Percentiles rank a stretch among this genome's conserved stretches.
These are phyloP conservation scores for Origma solitaria DNA, from an alignment of 2,113 vertebrate genomes.

Conservation along the genomic window DNA sequence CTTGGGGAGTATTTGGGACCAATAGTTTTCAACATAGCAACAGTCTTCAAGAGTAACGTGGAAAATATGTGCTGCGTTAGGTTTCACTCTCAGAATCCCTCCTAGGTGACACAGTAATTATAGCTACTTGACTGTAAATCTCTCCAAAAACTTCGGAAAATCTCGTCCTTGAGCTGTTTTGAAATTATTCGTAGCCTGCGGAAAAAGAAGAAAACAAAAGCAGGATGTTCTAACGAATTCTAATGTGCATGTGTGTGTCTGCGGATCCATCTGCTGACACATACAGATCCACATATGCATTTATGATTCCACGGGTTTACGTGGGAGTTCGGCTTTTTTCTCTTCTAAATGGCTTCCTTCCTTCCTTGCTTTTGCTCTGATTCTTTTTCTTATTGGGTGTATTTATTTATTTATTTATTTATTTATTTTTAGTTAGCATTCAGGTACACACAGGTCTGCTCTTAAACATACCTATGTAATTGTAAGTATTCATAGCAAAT, in stretches of 20 bases:
- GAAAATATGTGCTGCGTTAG: not conserved
- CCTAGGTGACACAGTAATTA: not conserved
- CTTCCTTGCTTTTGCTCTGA: not conserved
- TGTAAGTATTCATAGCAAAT: not conserved
- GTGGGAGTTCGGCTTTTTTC: not conserved
- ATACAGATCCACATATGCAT: not conserved
- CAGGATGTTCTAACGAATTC: constrained; percentile 22
- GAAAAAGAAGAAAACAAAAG: constrained; percentile 22
- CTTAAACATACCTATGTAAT: not conserved
- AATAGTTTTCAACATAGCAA: constrained; percentile 15
- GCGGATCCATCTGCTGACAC: not conserved
- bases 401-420: not conserved
- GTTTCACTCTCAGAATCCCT: not conserved
- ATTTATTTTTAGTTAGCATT: not conserved
- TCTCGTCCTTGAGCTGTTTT: not conserved
- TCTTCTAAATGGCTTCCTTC: not conserved
- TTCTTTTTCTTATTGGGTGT: not conserved
- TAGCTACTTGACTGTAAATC: not conserved
- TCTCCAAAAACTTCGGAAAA: not conserved
- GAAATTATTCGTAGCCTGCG: constrained; percentile 3
- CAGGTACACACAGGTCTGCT: not conserved
- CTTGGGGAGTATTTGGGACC: not conserved
- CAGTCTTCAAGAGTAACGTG: not conserved
- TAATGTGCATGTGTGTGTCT: not conserved
- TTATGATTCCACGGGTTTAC: not conserved